These are phyloP conservation scores for Hydraecia micacea DNA, from an alignment of 2,888 invertebrate genomes.

Conservation along the genomic window DNA sequence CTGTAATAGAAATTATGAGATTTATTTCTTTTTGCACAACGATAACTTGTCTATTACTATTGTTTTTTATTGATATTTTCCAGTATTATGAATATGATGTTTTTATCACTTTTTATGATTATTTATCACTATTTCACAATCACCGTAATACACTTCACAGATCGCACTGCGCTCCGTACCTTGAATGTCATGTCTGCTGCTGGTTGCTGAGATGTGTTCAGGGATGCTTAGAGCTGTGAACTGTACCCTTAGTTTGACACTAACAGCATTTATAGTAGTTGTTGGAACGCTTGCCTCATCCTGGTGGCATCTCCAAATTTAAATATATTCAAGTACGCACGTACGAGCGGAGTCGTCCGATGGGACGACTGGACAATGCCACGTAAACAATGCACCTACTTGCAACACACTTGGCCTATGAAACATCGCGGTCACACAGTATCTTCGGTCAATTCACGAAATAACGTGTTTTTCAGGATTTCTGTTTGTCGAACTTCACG, in stretches of 20 bases:
- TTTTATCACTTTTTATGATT: slow-evolving; percentile 49
- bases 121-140: slow-evolving; percentile 61
- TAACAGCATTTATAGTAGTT: slow-evolving; percentile 86
- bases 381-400: slow-evolving; percentile 86
- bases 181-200: slow-evolving; percentile 85
- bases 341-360: slow-evolving; percentile 79
- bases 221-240: slow-evolving; percentile 83
- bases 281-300: slow-evolving; percentile 85
- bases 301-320: slow-evolving; percentile 90
- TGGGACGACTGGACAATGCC: slow-evolving; percentile 88
- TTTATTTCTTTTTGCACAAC: slow-evolving; percentile 12
- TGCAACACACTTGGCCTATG: slow-evolving; percentile 84
- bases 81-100: background rate
- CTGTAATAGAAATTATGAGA: slow-evolving; percentile 70
- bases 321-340: slow-evolving; percentile 90
- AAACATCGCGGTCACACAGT: slow-evolving; percentile 84
- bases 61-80: background rate
- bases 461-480: slow-evolving; percentile 74
- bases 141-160: slow-evolving; percentile 74
- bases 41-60: background rate
- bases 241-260: slow-evolving; percentile 84
- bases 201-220: slow-evolving; percentile 79
- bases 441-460: slow-evolving; percentile 77
- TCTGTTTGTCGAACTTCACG: slow-evolving; percentile 73
- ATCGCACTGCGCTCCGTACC: slow-evolving; percentile 81